Base-by-base conservation (phyloP, 2,113 vertebrate species). In the Riparia riparia region DNA sequence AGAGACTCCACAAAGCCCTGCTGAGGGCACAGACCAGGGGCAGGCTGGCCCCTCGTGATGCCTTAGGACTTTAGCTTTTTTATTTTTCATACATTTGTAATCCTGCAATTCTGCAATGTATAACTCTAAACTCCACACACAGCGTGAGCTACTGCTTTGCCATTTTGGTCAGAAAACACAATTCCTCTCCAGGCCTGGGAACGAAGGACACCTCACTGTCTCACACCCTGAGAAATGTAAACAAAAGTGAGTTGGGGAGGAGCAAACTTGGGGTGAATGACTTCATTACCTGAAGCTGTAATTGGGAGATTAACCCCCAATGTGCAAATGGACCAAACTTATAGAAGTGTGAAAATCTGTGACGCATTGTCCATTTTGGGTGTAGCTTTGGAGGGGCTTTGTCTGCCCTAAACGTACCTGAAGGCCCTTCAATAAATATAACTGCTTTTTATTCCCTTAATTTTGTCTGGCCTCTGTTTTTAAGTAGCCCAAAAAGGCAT, bases 281-380 rank as follows among this genome's bases (percentile, higher is more conserved):
- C 24, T 53, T 79, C 14, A 64, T 53, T 28, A 64, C 29, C 22
- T 64, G 58, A 53, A 51, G 47, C 8, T 64, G 24, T 42, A 51
- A 42, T 21, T 63, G 37, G 6, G 53, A 53, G 5, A 79, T 64
- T 53, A 79, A 34, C 8, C 31, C 14, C 5, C 60, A 44, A 14
- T 14, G 1, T 44, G 25, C 39, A 53, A 53, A 79, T 11, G 18
- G 8, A 53, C 15, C 49, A 44, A 53, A 53, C 8, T 24, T 44
- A 34, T 8, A 44, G 29, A 79, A 44, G 31, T 29, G 4, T 53
- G 37, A 53, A 53, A 53, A 34, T 0, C 22, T 0, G 0, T 42
- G 29, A 63, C 10, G 4, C 1, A 2, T 8, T 3, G 2, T 42
- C 18, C 18, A 44, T 79, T 53, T 14, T 34, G 49, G 14, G 15